Conservation (phyloP, 2,113 vertebrate genomes). For the Nothobranchius furzeri region DNA sequence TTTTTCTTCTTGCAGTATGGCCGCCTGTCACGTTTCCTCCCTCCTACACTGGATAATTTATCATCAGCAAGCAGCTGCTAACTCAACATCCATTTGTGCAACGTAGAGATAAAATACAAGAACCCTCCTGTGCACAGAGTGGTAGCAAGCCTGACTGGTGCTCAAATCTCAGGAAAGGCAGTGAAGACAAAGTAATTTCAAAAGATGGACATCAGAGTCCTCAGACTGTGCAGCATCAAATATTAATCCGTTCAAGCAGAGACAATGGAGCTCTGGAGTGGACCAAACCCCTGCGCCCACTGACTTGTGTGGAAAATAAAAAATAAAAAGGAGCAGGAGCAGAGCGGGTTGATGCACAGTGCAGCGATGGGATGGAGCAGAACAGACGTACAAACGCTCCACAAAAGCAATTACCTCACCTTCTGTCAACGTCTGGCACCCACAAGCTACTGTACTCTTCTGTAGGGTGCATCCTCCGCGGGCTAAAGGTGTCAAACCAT, state of each 20-base stretch:
- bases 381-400: not conserved
- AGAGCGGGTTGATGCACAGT: not conserved
- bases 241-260: constrained; percentile 17
- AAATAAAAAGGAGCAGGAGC: constrained; percentile 4
- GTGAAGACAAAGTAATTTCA: constrained; percentile 2
- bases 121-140: constrained; percentile 5
- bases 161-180: not conserved
- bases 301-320: not conserved
- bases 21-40: not conserved
- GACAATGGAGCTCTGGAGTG: constrained; percentile 14
- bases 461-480: not conserved
- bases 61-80: not conserved
- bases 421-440: not conserved
- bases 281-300: not conserved
- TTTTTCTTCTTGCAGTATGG: not conserved
- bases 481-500: not conserved
- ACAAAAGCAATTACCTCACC: not conserved
- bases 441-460: not conserved
- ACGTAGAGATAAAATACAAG: not conserved
- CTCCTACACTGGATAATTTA: not conserved
- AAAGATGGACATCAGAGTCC: constrained; percentile 22
- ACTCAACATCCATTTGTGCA: constrained; percentile 12
- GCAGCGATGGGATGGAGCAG: not conserved
- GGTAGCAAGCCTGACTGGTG: not conserved
- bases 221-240: constrained; percentile 27